phyloP scores from a whole-genome alignment of 2,797 vertebrate species.

The Diglossa cyanea region DNA sequence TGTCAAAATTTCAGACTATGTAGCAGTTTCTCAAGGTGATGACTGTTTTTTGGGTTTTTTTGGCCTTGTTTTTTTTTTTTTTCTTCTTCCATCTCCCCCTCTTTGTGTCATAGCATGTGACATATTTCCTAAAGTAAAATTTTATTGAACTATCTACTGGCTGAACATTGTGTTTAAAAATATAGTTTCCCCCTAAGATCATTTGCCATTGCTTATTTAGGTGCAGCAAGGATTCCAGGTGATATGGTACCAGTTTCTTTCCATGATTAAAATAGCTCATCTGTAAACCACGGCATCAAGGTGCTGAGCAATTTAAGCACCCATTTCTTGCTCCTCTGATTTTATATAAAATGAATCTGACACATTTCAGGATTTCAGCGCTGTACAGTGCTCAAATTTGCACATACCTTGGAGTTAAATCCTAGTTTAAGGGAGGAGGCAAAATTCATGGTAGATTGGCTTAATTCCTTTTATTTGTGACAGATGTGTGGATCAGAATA shows the following conservation, averaged over 20 bases:
- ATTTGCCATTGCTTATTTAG: neutral
- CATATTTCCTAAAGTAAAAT: neutral
- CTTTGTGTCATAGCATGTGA: neutral
- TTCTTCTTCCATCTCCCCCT: fast-evolving
- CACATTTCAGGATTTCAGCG: neutral
- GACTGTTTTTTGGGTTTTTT: neutral
- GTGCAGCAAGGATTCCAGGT: neutral
- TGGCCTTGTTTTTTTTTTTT: no score
- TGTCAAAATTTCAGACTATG: neutral
- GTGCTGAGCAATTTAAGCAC: neutral
- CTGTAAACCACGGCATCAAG: neutral
- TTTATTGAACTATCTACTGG: neutral
- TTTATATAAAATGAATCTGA: neutral
- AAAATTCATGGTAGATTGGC: neutral
- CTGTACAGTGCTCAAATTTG: neutral
- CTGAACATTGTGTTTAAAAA: neutral
- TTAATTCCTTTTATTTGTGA: neutral
- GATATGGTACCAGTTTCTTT: neutral
- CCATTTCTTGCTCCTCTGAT: neutral
- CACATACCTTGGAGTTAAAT: neutral
- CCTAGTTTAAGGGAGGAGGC: neutral
- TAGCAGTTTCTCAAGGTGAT: neutral
- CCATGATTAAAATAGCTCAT: neutral
- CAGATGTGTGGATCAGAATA: neutral
- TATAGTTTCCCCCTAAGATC: fast-evolving